Evolutionary conservation across 2,888 invertebrate species (phyloP).

Genomic region (Saturnia japonica): DNA sequence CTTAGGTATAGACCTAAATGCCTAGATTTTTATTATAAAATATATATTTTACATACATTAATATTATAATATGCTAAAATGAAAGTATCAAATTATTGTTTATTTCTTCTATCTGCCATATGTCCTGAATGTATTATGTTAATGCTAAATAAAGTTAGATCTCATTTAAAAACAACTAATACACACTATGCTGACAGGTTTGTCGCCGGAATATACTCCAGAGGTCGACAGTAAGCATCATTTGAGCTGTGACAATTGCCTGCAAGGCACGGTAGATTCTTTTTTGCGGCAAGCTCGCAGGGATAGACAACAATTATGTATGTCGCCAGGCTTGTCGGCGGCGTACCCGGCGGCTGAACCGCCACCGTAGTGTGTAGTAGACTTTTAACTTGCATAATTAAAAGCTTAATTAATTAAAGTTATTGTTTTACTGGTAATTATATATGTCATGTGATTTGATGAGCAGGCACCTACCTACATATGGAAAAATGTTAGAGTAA

Average conservation of each 20-base stretch:
- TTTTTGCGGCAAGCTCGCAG: too few relatives aligned
- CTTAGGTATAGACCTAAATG: background rate
- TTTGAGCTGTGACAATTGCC: too few relatives aligned
- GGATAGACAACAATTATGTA: too few relatives aligned
- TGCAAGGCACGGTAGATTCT: too few relatives aligned
- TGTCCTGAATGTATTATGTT: constrained; percentile 2
- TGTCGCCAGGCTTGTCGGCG: too few relatives aligned
- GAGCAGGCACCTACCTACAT: too few relatives aligned
- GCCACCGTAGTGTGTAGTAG: too few relatives aligned
- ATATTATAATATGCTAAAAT: background rate
- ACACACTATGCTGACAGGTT: too few relatives aligned
- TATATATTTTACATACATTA: background rate
- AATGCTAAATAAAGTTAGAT: background rate
- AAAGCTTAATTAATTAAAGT: background rate
- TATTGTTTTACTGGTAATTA: background rate
- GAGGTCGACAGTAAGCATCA: too few relatives aligned
- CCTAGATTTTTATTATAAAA: background rate
- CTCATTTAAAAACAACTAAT: too few relatives aligned
- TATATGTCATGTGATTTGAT: background rate
- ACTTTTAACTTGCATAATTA: background rate
- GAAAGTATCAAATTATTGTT: background rate
- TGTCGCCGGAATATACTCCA: too few relatives aligned
- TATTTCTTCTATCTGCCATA: background rate
- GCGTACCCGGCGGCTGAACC: too few relatives aligned
- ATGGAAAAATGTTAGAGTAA: background rate